Base-by-base conservation (phyloP, 2,113 vertebrate species). In the Haplochromis vanheusdeni region DNA sequence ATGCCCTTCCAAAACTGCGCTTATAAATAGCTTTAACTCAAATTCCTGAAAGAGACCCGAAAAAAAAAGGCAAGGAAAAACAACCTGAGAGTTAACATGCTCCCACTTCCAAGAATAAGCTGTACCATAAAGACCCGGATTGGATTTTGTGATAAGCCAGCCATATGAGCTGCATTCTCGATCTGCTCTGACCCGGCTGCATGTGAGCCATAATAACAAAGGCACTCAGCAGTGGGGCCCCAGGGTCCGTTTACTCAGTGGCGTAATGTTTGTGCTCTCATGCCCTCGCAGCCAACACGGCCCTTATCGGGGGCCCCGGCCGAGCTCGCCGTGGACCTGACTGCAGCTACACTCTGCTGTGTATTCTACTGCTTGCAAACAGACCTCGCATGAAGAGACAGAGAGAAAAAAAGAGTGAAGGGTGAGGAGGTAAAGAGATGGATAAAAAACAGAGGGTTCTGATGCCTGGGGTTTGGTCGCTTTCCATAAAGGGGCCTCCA, bases 201-300 rank as follows among this genome's bases (percentile, higher is more conserved):
- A 88, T 92, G 82, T 79, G 87, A 94, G 93, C 85, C 84, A 80
- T 92, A 94, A 95, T 94, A 96, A 96, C 94, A 96, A 96, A 93
- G 85, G 90, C 35, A 87, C 87, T 90, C 94, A 93, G 94, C 89
- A 86, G 89, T 86, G 92, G 95, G 95, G 93, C 92, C 94, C 90
- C 89, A 77, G 83, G 88, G 87, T 94, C 89, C 93, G 94, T 95
- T 97, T 96, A 96, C 93, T 95, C 92, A 96, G 95, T 96, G 95
- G 93, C 89, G 96, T 96, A 96, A 96, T 96, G 95, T 96, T 96
- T 96, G 95, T 94, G 93, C 93, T 94, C 88, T 92, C 90, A 86
- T 93, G 92, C 88, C 93, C 92, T 92, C 92, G 42, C 92, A 93
- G 94, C 86, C 54, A 93, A 88, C 23, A 45, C 92, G 58, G 83